Percentiles rank a stretch among this genome's conserved stretches.
Evolutionary conservation across 2,113 vertebrate species (phyloP).

Genomic region (Ameiurus melas): DNA sequence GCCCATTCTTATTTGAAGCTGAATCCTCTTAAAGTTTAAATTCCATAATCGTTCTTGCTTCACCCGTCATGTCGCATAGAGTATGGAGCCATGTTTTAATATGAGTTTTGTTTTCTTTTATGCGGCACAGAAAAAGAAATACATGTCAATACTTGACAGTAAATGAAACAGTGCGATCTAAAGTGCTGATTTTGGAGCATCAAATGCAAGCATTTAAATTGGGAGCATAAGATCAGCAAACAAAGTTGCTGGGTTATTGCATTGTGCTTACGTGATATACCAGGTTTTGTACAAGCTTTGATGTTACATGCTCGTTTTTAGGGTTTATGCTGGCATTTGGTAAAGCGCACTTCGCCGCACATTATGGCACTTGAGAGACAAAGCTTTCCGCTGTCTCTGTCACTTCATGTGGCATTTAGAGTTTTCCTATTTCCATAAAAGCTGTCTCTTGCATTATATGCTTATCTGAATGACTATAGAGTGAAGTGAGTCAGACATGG

Average conservation of each 20-base stretch:
- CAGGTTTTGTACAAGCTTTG: background rate
- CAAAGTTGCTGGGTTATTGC: background rate
- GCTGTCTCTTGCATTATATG: background rate
- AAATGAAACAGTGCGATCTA: background rate
- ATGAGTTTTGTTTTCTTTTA: background rate
- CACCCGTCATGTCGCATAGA: constrained; percentile 18
- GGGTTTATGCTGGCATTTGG: constrained; percentile 34
- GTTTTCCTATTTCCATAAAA: constrained; percentile 33
- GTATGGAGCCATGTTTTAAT: constrained; percentile 1
- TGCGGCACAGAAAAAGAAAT: background rate
- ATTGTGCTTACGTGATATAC: constrained; percentile 10
- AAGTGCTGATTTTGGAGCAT: background rate
- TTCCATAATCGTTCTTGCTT: background rate
- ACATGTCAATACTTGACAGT: constrained; percentile 8
- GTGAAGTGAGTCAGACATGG: constrained; percentile 9
- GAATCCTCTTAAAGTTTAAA: background rate
- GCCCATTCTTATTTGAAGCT: background rate
- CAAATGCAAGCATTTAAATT: background rate
- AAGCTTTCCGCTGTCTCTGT: constrained; percentile 19
- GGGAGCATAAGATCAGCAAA: background rate
- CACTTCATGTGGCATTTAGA: constrained; percentile 33
- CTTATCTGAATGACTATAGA: constrained; percentile 17
- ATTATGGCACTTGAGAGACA: constrained; percentile 34
- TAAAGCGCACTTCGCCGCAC: background rate
- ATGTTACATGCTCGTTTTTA: background rate